Evolutionary conservation across 2,113 vertebrate genomes (phyloP), one percentile per base, ranked within the genome.

Genomic region (Dasyornis broadbenti): DNA sequence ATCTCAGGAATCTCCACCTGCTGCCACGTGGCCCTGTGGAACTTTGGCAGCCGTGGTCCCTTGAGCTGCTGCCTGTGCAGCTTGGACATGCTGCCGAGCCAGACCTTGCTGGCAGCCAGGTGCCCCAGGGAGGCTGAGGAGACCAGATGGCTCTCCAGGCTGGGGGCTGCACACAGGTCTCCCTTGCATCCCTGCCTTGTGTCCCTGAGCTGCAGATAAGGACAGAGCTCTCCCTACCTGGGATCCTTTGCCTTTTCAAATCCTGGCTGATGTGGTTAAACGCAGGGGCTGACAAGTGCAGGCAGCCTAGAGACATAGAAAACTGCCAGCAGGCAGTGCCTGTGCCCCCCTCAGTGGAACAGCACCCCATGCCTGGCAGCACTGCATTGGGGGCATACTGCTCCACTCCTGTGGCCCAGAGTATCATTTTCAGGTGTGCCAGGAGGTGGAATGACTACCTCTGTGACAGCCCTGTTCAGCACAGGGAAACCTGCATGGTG

Each of bases 11-110:
- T 65, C 44, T 52, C 54, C 42, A 72, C 83, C 63, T 89, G 68
- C 77, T 94, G 96, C 96, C 95, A 93, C 90, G 87, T 96, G 93
- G 89, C 87, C 63, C 52, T 44, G 50, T 3, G 6, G 72, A 92
- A 42, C 72, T 21, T 54, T 86, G 68, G 95, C 80, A 92, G 93
- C 69, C 3, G 5, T 7, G 22, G 39, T 40, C 40, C 50, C 37
- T n/a, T 23, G 23, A 71, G 89, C 89, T 79, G 90, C 88, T 68
- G 69, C 64, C 54, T 68, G 21, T 53, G 69, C 23, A 6, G 56
- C 47, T 3, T 3, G 24, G 44, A 63, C 65, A 72, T 12, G 14
- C 39, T 4, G 23, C 33, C 0, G 6, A 76, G 84, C 44, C 65
- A 82, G 85, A 42, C 44, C 27, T 47, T 42, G 39, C 82, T 30